Base-by-base conservation (phyloP, 2,888 invertebrate species). In the Abrostola tripartita region DNA sequence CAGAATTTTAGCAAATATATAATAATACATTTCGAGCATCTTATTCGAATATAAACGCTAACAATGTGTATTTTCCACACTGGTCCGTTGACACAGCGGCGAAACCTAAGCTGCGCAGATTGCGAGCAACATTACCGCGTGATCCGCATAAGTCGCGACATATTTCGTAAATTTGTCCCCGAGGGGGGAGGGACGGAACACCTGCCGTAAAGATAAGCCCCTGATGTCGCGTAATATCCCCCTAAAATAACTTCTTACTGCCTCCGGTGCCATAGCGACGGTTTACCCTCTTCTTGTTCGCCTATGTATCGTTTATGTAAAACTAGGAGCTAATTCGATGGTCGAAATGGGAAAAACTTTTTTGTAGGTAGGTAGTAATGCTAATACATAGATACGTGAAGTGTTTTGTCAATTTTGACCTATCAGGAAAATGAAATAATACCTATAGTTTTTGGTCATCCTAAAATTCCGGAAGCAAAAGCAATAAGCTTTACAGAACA, bases 161-260 rank as follows among this genome's bases (percentile, higher is more conserved):
- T 92, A 93, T 94, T 93, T 90, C 87, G 90, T 86, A 88, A 94
- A 94, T 94, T 94, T 94, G 93, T 93, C 85, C 88, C 83, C 76
- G 61, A 60, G 70, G 82, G 81, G 84, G 85, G 87, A 81, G 87
- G 87, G 83, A 84, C 85, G 89, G 92, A 91, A 91, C 92, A 94
- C 93, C 94, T 94, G 94, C 92, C 92, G 93, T 94, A 94, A 94
- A 94, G 94, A 94, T 94, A 94, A 94, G 94, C 94, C 87, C 84
- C 87, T 88, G 92, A 92, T 90, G 92, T 88, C 89, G 88, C 91
- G 90, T 90, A 92, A 92, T 92, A 92, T 91, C 88, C 93, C 92
- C 94, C 93, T 93, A 91, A 93, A 94, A 93, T 94, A 93, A 94
- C 93, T 93, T 93, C 92, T 93, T 92, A 93, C 90, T 90, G 92